phyloP scores from a whole-genome alignment of 2,888 invertebrate genomes.

The Hipparchia sbordonii region DNA sequence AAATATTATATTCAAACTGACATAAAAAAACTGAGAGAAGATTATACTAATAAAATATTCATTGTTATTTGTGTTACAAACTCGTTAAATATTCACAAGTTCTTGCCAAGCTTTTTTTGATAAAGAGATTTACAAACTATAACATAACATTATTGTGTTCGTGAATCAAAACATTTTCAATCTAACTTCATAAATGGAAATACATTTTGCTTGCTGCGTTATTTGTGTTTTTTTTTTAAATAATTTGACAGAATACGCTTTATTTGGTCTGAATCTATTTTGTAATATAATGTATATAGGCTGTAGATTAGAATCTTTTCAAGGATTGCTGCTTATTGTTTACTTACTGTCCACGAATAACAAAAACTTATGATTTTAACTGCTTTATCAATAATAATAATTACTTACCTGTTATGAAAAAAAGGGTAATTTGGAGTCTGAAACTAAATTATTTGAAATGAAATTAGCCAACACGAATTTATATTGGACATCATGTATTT shows the following conservation, averaged over 20 bases:
- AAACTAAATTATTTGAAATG: constrained; percentile 20
- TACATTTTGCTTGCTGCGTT: neutral
- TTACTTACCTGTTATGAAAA: neutral
- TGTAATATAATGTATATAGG: constrained; percentile 77
- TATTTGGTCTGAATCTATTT: constrained; percentile 39
- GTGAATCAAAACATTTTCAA: constrained; percentile 3
- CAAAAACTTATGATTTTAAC: constrained; percentile 15
- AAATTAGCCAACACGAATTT: constrained; percentile 30
- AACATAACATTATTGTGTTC: neutral
- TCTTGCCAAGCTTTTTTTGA: constrained; percentile 10
- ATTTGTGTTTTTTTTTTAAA: neutral
- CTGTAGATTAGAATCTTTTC: constrained; percentile 68
- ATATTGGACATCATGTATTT: constrained; percentile 25
- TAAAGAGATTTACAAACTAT: constrained; percentile 32
- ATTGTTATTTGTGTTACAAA: neutral
- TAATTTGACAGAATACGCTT: constrained; percentile 1
- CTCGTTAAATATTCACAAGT: neutral
- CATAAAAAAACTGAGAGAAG: neutral
- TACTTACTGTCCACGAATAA: constrained; percentile 19
- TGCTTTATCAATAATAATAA: constrained; percentile 11
- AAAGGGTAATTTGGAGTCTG: constrained; percentile 28
- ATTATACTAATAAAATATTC: neutral
- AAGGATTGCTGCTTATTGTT: constrained; percentile 50
- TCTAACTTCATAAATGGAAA: constrained; percentile 3
- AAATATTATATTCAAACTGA: too few species aligned